Evolutionary conservation across 1,140 invertebrate genomes (phyloP), one percentile per base, ranked within the genome.

Genomic region (Bathynomus jamesi): DNA sequence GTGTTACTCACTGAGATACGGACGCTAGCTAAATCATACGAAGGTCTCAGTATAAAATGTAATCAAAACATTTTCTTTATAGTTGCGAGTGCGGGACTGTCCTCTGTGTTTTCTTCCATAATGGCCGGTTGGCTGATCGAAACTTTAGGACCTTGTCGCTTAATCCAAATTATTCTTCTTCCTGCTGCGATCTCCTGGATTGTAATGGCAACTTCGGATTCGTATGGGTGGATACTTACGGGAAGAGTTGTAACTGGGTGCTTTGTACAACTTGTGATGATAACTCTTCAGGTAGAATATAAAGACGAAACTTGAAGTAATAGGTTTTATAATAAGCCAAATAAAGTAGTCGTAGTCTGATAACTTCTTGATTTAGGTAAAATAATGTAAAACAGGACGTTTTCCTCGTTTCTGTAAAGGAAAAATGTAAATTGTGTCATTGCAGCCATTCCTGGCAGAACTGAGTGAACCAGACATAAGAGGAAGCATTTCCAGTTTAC

Each of bases 121-220:
- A 61, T 28, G 4, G 31, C 69, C 7, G 71, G 71, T 3, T 53
- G 62, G 3, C 40, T 76, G 31, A 68, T 76, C 53, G 75, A 76
- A 17, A 60, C 66, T 5, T 30, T 73, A 24, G 75, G 75, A 25
- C 75, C 75, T 0, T 73, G 75, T 64, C 75, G 75, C 3, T 66
- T 76, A 2, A 28, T 73, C 2, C 31, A 67, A 25, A 67, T 65
- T 60, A 40, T 73, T 10, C 69, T 76, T 13, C 69, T 76, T 24
- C 75, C 75, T 28, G 68, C 72, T 11, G 69, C 65, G 11, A 29
- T 76, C n/a, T 69, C 71, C 10, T 76, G 75, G 75, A 63, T 76
- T 40, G 31, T 73, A 4, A 76, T 76, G 72, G 75, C 75, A n/a
- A 65, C 67, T 27, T 60, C 69, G 21, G 61, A 73, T 28, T 76